phyloP scores from a whole-genome alignment of 2,888 invertebrate genomes.

The Tenthredo livida region DNA sequence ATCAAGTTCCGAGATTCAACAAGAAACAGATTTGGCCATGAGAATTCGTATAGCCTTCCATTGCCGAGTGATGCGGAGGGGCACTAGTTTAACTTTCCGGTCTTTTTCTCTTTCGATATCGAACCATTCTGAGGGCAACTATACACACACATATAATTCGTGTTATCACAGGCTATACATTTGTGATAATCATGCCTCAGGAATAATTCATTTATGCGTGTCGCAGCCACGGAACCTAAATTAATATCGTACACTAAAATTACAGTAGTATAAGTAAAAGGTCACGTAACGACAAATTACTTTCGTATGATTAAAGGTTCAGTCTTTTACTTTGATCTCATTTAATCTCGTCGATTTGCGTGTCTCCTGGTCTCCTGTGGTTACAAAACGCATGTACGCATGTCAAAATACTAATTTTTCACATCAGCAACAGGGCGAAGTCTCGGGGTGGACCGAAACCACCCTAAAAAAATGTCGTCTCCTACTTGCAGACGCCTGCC shows the following conservation, averaged over 20 bases:
- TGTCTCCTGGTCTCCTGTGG: not conserved
- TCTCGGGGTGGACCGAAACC: not conserved
- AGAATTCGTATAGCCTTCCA: conserved; percentile 6
- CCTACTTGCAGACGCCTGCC: not conserved
- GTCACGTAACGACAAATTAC: conserved; percentile 32
- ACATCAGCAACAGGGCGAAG: not conserved
- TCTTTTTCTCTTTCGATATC: not conserved
- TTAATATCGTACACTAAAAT: not conserved
- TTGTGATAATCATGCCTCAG: not conserved
- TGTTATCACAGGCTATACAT: not conserved
- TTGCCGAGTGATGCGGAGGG: not conserved
- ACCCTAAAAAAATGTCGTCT: not conserved
- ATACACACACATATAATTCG: not conserved
- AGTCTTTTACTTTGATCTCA: conserved; percentile 13
- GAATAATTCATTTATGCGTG: not conserved
- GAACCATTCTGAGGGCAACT: not conserved
- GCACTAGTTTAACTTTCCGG: not conserved
- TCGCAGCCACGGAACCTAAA: not conserved
- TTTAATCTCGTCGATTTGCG: conserved; percentile 5
- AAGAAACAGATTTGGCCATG: conserved; percentile 4
- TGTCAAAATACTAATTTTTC: not conserved
- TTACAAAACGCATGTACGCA: not conserved
- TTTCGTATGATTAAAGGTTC: not conserved
- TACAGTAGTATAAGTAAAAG: conserved; percentile 14
- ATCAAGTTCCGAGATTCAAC: conserved; percentile 21